Conservation (phyloP, 2,113 vertebrate species). For the Quiscalus mexicanus region DNA sequence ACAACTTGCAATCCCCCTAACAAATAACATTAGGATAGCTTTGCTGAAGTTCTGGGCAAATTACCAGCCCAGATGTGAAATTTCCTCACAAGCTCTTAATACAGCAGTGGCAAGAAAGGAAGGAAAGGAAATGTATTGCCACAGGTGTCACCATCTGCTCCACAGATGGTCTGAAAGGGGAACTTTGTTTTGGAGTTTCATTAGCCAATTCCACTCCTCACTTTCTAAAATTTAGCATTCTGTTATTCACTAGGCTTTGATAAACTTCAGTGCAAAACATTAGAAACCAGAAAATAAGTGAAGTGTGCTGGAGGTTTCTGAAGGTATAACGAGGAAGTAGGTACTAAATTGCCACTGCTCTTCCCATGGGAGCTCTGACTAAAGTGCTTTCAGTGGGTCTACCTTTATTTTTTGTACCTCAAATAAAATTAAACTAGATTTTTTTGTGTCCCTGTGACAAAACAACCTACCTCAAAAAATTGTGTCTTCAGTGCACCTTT, state of each 20-base stretch:
- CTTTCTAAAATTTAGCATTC: background rate
- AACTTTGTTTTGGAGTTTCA: slow-evolving; percentile 38
- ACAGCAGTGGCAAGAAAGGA: background rate
- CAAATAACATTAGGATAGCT: slow-evolving; percentile 14
- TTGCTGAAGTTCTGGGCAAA: slow-evolving; percentile 17
- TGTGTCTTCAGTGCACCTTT: background rate
- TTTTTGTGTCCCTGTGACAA: background rate
- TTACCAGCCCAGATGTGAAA: slow-evolving; percentile 31
- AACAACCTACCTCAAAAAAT: background rate
- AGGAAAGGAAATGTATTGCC: slow-evolving; percentile 4
- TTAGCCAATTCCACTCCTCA: background rate
- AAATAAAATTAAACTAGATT: background rate
- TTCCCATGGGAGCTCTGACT: background rate
- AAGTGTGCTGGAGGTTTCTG: background rate
- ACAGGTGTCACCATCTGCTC: slow-evolving; percentile 63
- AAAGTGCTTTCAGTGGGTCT: background rate
- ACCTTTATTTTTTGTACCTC: background rate
- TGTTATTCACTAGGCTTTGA: background rate
- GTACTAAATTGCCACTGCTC: background rate
- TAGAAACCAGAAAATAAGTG: background rate
- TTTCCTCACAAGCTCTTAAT: background rate
- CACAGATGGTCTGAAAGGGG: background rate
- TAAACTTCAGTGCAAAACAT: background rate
- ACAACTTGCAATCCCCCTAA: background rate
- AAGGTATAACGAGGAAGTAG: background rate